Evolutionary conservation across 2,113 vertebrate species (phyloP).

Genomic region (Eupsittula cactorum): DNA sequence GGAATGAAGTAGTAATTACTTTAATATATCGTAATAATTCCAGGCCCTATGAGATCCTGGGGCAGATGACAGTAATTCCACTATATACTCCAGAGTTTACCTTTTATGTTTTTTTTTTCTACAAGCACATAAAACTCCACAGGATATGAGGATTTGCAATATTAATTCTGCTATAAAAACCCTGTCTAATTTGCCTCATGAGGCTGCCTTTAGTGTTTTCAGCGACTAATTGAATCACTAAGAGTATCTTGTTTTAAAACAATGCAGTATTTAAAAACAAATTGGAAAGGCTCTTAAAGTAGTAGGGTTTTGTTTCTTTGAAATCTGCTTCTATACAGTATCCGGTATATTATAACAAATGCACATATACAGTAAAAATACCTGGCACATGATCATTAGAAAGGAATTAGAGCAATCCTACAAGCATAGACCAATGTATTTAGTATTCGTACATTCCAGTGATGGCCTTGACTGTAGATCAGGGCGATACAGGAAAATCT

Average conservation of each 20-base stretch:
- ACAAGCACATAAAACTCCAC: slow-evolving; percentile 27
- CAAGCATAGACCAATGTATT: neutral
- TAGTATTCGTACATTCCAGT: neutral
- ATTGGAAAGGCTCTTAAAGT: neutral
- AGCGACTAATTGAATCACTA: slow-evolving; percentile 28
- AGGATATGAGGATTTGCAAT: slow-evolving; percentile 47
- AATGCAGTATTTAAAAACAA: slow-evolving; percentile 39
- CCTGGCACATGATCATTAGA: neutral
- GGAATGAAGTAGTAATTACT: neutral
- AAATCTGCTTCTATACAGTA: neutral
- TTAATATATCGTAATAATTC: neutral
- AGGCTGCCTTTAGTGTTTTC: slow-evolving; percentile 28
- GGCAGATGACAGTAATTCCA: neutral
- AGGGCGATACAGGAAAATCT: neutral
- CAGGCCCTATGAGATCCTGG: slow-evolving; percentile 5
- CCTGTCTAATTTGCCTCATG: slow-evolving; percentile 31
- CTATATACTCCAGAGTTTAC: slow-evolving; percentile 10
- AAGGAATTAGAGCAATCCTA: neutral
- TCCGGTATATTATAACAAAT: neutral
- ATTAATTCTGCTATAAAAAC: slow-evolving; percentile 54
- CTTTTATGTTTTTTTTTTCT: neutral
- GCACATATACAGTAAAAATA: neutral
- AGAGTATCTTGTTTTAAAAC: slow-evolving; percentile 4
- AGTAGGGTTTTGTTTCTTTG: neutral
- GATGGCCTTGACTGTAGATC: neutral